Base-by-base conservation (phyloP, 2,113 vertebrate genomes). In the Notothenia coriiceps region DNA sequence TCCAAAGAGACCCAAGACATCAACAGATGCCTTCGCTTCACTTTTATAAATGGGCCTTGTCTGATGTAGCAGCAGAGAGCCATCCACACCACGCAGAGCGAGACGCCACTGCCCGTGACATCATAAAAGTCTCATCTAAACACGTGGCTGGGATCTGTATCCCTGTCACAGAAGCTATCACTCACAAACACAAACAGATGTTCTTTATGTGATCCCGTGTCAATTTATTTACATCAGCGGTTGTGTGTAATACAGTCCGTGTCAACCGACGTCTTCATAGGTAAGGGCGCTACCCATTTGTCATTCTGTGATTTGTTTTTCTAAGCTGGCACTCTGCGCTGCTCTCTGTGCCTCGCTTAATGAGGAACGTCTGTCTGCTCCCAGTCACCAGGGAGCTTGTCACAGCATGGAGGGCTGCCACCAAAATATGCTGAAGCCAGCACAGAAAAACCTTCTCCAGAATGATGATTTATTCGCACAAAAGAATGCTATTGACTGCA, bases 391-490 rank as follows among this genome's bases (percentile, higher is more conserved):
- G 87, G 83, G 89, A 89, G 85, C 86, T 90, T 87, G 88, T 91
- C 77, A 91, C 87, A 80, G 86, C 70, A 72, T 86, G 88, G 83
- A 88, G 79, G 77, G 82, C 83, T 89, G 86, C 87, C 84, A 90
- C 80, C 79, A 85, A 92, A 92, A 93, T 77, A 79, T 82, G 91
- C 93, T 91, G 93, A 93, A 94, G 90, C 91, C 89, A 92, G 91
- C 89, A 89, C 66, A 75, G 82, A 86, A 64, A 40, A 85, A 84
- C 66, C 82, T 90, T 70, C 77, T 77, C 79, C 56, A 82, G 79
- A 88, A 90, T 89, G 87, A 91, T 91, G 92, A 92, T 92, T 93
- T 93, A 93, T 93, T 92, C 86, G 88, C 88, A 82, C 83, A 85
- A 85, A 86, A 88, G 72, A 85, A 68, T 62, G 59, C 74, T 85